Evolutionary conservation across 2,113 vertebrate genomes (phyloP).

Genomic region (Syrrhaptes paradoxus): DNA sequence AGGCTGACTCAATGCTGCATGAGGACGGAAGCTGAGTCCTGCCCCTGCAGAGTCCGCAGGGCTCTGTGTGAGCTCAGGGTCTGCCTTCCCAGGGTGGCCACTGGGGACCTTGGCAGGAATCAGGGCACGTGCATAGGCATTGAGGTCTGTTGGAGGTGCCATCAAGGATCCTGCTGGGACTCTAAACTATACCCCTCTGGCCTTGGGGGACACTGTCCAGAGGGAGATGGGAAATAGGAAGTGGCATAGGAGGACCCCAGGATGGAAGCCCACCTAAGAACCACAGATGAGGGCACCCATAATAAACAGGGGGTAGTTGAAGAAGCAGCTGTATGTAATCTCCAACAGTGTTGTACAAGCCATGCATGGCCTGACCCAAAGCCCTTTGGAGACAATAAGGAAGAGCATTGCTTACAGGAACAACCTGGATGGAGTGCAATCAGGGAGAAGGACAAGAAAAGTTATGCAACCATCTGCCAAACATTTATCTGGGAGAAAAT

Average conservation of each 20-base stretch:
- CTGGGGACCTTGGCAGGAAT: background rate
- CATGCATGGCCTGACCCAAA: background rate
- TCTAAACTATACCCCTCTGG: background rate
- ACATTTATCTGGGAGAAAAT: background rate
- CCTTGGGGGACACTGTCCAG: background rate
- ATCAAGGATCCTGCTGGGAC: background rate
- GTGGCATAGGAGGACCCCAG: background rate
- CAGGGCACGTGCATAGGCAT: background rate
- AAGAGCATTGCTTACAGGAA: background rate
- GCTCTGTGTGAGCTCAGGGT: background rate
- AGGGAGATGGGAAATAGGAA: background rate
- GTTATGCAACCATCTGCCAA: background rate
- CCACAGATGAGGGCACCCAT: background rate
- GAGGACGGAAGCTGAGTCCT: background rate
- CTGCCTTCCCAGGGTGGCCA: background rate
- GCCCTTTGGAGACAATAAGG: background rate
- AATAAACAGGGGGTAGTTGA: background rate
- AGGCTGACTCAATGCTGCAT: background rate
- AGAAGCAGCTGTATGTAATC: background rate
- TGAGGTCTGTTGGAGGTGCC: background rate
- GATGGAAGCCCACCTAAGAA: background rate
- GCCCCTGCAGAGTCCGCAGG: background rate
- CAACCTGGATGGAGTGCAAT: background rate
- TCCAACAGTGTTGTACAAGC: background rate
- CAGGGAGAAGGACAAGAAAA: background rate